A percentile compares a stretch with the other conserved stretches of the same genome.
phyloP scores from a whole-genome alignment of 64 coral and sea anemone species.

The Actinia equina region DNA sequence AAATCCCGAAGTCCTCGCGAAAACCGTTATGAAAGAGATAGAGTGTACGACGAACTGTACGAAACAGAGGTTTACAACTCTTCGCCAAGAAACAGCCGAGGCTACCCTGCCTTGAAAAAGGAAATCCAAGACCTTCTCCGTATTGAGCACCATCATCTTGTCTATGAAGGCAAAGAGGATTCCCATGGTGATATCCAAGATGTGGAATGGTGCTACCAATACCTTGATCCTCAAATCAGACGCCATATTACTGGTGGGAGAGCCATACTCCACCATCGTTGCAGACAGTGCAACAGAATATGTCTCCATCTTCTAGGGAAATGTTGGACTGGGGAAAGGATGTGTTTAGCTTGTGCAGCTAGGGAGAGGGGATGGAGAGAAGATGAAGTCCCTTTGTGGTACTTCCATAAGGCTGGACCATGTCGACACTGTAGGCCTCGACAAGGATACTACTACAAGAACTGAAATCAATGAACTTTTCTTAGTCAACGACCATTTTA shows the following conservation, averaged over 20 bases:
- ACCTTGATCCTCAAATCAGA: neutral
- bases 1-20: too few species aligned
- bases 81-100: too few species aligned
- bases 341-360: slow-evolving; percentile 8
- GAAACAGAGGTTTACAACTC: too few species aligned
- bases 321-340: slow-evolving; percentile 3
- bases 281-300: slow-evolving; percentile 1
- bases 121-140: neutral
- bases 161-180: neutral
- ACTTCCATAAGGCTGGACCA: neutral
- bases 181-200: neutral
- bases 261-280: slow-evolving; percentile 12
- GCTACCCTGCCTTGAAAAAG: neutral
- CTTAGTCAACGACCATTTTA: too few species aligned
- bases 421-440: neutral
- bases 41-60: too few species aligned
- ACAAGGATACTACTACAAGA: neutral
- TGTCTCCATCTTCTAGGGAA: slow-evolving; percentile 23
- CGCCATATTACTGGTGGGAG: slow-evolving; percentile 12
- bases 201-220: slow-evolving; percentile 4
- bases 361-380: neutral
- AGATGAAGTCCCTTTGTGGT: slow-evolving; percentile 3
- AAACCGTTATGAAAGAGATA: too few species aligned
- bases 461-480: too few species aligned
- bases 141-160: neutral